These are phyloP conservation scores for Dermatemys mawii DNA, from an alignment of 2,113 vertebrate species.

Conservation along the genomic window DNA sequence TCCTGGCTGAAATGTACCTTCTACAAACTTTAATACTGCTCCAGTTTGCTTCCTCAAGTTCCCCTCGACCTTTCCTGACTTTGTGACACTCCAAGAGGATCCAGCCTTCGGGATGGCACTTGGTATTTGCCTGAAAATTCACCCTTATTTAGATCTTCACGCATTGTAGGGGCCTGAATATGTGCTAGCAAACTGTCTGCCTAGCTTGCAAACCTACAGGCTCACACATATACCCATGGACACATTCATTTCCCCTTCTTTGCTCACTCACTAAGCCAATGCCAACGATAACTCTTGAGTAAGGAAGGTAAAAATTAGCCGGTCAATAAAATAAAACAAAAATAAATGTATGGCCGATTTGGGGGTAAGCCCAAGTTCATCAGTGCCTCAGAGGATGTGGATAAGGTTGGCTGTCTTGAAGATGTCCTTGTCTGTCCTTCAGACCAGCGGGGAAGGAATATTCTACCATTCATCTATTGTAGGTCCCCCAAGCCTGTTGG, in stretches of 20 bases:
- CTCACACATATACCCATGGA: neutral
- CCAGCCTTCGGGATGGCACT: neutral
- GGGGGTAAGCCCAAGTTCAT: neutral
- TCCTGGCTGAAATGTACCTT: neutral
- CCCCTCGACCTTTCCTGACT: neutral
- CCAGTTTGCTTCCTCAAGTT: neutral
- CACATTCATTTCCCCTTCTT: neutral
- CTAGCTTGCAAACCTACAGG: neutral
- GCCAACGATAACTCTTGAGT: slow-evolving; percentile 32
- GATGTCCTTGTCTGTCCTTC: neutral
- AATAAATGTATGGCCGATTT: neutral
- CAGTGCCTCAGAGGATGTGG: neutral
- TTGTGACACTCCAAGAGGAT: neutral
- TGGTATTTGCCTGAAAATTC: neutral
- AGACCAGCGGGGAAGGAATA: neutral
- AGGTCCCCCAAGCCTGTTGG: neutral
- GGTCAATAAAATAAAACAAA: slow-evolving; percentile 34
- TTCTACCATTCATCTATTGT: neutral
- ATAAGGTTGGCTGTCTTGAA: neutral
- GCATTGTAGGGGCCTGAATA: neutral
- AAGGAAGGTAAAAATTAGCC: slow-evolving; percentile 12
- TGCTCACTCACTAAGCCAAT: slow-evolving; percentile 25
- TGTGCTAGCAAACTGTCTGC: neutral
- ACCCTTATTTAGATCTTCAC: neutral
- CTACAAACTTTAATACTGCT: neutral